Base-by-base conservation (phyloP, 2,888 invertebrate genomes). In the Drosophila pseudotakahashii region DNA sequence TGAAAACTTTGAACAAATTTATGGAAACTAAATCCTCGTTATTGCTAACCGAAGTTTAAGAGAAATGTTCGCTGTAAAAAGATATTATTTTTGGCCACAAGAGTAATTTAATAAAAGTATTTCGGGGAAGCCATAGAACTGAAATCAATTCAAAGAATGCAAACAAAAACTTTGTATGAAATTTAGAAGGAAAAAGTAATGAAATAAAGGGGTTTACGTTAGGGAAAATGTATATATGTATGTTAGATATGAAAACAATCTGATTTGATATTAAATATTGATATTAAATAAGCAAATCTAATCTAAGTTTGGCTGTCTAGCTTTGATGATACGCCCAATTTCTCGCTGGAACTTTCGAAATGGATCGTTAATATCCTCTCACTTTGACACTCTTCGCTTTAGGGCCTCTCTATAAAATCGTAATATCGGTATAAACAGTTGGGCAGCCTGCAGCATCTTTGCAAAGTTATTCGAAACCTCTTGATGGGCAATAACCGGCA, bases 401-500 rank as follows among this genome's bases (percentile, higher is more conserved):
- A 10, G 32, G 39, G 50, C 10, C 19, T 19, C 19, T 32, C 19
- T 41, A 32, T 66, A 53, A 66, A 66, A 41, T 41, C n/a, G 39
- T 39, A 66, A 66, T 53, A 47, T 41, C 34, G 23, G 44, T n/a
- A 47, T 54, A 66, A 53, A 66, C 53, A 48, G 48, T 55, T 67
- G 54, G 54, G 44, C 69, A 69, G 52, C 42, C 60, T 14, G 39
- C 36, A 16, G 39, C 57, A 47, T 45, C 16, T 45, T 2, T 16
- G 37, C 23, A 52, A 64, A 64, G 64, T 64, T 64, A 64, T 64
- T 64, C n/a, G 66, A 53, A 34, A 47, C 44, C 66, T 10, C 66
- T 39, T 66, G 66, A 66, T 66, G 66, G 66, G 23, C 66, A 66
- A 66, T 66, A 66, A 53, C 66, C 66, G 64, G 52, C 45, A 52